Base-by-base conservation (phyloP, 2,888 invertebrate genomes). In the Drosophila buzzatii region DNA sequence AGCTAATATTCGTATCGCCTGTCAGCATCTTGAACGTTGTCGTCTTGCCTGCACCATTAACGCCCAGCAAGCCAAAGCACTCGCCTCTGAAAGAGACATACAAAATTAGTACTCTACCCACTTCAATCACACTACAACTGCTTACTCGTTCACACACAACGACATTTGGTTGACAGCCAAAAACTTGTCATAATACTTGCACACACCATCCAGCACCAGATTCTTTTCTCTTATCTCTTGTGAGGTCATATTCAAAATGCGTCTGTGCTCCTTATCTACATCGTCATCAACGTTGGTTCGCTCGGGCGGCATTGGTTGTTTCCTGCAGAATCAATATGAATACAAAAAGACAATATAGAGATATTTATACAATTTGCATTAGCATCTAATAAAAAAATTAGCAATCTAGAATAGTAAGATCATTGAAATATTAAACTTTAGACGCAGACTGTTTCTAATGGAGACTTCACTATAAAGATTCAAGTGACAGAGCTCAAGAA, bases 1-100 rank as follows among this genome's bases (percentile, higher is more conserved):
- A 94, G 0, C 96, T 95, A 14, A 97, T 95, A 6, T 93, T 92
- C 86, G 96, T 96, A 90, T 97, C 97, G 0, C 98, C 98, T 56
- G 98, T 98, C 85, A 98, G 93, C 96, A 98, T 97, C 93, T 97
- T 97, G 92, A 98, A 98, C 0, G 98, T 98, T 1, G 96, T 96
- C 0, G 97, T 97, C 92, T 97, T 98, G 0, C 97, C 97, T 3
- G 97, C 97, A 12, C 98, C 97, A 91, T 98, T 97, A 0, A 97
- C 96, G 0, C 97, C 97, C 56, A 97, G 93, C 45, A 97, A 92
- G 2, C 97, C 97, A 87, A 97, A 97, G 89, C 97, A 97, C 93
- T 97, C 97, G 12, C 95, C 16, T 45, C 61, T 79, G 20, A 9
- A 45, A 23, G 16, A 33, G 16, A 7, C 2, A 14, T 1, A 27